A percentile compares a stretch with the other conserved stretches of the same genome.
These are phyloP conservation scores for Zonitis immaculata DNA, from an alignment of 2,888 invertebrate species.

Conservation along the genomic window DNA sequence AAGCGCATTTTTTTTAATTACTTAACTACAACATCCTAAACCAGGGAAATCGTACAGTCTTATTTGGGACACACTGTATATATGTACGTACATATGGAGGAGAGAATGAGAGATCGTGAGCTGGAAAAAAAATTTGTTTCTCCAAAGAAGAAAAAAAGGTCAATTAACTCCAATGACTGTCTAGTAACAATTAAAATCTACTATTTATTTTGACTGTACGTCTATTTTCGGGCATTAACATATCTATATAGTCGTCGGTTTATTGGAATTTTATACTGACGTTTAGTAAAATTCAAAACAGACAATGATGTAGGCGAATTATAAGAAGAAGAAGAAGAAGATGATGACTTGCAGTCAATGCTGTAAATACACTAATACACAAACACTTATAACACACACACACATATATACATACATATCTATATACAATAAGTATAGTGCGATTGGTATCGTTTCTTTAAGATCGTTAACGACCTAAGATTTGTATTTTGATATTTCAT, in stretches of 20 bases:
- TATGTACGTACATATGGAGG: slow-evolving; percentile 10
- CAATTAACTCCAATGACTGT: slow-evolving; percentile 33
- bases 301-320: slow-evolving; percentile 21
- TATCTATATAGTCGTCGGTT: too few species aligned
- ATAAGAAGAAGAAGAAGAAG: too few species aligned
- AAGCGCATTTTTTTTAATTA: too few species aligned
- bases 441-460: slow-evolving; percentile 30
- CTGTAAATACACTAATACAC: too few species aligned
- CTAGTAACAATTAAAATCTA: slow-evolving; percentile 29
- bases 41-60: too few species aligned
- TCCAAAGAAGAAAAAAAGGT: slow-evolving; percentile 24
- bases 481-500: slow-evolving; percentile 32
- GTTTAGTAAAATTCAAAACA: slow-evolving; percentile 23
- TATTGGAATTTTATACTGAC: slow-evolving; percentile 23
- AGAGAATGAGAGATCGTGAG: too few species aligned
- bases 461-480: slow-evolving; percentile 31
- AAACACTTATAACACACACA: too few species aligned
- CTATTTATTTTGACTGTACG: slow-evolving; percentile 28
- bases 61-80: too few species aligned
- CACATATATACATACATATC: neutral
- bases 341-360: slow-evolving; percentile 30
- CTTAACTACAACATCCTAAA: too few species aligned
- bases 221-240: slow-evolving; percentile 20
- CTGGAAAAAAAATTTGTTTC: slow-evolving; percentile 7
- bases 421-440: too few species aligned